Percentiles rank a stretch among this genome's conserved stretches.
These are phyloP conservation scores for Pseudanteris insignis DNA, from an alignment of 2,888 invertebrate species.

Conservation along the genomic window DNA sequence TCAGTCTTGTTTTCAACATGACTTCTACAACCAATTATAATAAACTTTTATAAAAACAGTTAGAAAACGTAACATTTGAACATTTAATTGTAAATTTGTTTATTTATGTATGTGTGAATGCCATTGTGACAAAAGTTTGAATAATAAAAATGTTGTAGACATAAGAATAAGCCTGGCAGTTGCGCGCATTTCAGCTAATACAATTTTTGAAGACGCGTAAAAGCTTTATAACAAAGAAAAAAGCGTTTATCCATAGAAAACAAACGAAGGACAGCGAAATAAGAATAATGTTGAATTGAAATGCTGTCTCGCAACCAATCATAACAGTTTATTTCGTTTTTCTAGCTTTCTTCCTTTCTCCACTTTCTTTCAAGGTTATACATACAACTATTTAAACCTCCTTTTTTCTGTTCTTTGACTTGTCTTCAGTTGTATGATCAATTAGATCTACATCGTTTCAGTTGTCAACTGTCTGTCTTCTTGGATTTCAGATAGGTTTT, in stretches of 20 bases:
- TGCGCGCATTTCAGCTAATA: conserved; percentile 38
- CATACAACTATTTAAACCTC: conserved; percentile 57
- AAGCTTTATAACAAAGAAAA: conserved; percentile 42
- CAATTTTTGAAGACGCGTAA: conserved; percentile 38
- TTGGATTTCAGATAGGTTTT: conserved; percentile 42
- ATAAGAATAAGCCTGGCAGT: conserved; percentile 42
- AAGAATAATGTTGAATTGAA: conserved; percentile 29
- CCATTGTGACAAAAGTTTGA: conserved; percentile 29
- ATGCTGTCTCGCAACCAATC: conserved; percentile 33
- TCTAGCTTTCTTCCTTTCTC: conserved; percentile 13
- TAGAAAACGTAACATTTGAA: too few relatives aligned
- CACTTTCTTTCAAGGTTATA: conserved; percentile 40
- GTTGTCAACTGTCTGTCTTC: conserved; percentile 56
- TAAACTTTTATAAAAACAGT: too few relatives aligned
- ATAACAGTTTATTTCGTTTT: conserved; percentile 11
- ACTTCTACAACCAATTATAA: too few relatives aligned
- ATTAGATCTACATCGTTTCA: conserved; percentile 62
- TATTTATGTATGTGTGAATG: conserved; percentile 17
- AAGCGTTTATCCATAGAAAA: conserved; percentile 52
- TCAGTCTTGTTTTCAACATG: too few relatives aligned
- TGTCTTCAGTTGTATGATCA: conserved; percentile 57
- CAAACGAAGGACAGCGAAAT: conserved; percentile 48
- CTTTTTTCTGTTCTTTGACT: conserved; percentile 61
- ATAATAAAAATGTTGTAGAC: conserved; percentile 36
- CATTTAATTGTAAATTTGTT: conserved; percentile 2